Evolutionary conservation across 92 coral and sea anemone species (phyloP), one percentile per base, ranked within the genome.

Genomic region (Meandrina meandrites): DNA sequence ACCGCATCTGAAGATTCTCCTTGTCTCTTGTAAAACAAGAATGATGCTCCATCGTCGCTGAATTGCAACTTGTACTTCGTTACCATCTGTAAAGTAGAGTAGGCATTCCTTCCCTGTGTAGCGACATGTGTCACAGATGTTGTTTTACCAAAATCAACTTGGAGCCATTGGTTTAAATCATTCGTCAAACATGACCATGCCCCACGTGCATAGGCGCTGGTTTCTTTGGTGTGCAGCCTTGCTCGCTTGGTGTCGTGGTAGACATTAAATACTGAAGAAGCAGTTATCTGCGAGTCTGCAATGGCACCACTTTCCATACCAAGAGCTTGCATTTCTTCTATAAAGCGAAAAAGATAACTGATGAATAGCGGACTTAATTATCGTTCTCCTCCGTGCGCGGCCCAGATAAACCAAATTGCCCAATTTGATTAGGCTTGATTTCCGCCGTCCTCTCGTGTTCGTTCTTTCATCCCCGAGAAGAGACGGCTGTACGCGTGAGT

Each of bases 261-360:
- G 13, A 14, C 51, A 22, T 70, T 13, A 5, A 0, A 82, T 32
- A 30, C 47, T 50, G 87, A 74, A 28, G 87, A 84, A 14, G 87
- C 87, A 18, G 74, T 53, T 36, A 84, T 58, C 17, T 75, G 81
- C 17, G 75, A 56, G 73, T 84, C 87, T 5, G 81, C 51, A 54
- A 84, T 84, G 8, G 75, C 81, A 16, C 87, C 87, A 54, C 87
- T 76, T 53, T 84, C 80, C 87, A 84, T 84, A 14, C 87, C 87
- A 84, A 84, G 87, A 2, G 87, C 72, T 40, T 32, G 50, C 5
- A 72, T 82, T 8, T 72, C 42, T 6, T 70, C 86, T 82, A 21
- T 12, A 57, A 7, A 57, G 64, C 3, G 5, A 0, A 22, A 57
- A 57, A 54, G 21, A 14, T 1, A 54, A 54, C 60, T n/a, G n/a